These are phyloP conservation scores for Pelusios castaneus DNA, from an alignment of 2,113 vertebrate genomes.

Conservation along the genomic window DNA sequence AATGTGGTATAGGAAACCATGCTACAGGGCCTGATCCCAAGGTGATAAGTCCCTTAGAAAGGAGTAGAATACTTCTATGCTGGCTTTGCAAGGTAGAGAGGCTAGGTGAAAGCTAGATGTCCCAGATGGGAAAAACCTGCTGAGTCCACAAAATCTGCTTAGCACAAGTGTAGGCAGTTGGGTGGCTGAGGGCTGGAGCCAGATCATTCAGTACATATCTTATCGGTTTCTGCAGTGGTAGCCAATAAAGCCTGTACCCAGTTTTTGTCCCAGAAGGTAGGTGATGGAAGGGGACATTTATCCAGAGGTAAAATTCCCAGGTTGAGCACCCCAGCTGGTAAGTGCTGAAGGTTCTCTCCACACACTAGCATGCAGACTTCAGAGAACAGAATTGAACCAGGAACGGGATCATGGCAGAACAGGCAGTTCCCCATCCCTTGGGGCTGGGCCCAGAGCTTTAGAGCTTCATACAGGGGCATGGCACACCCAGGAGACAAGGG, in stretches of 20 bases:
- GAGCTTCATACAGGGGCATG: fast-evolving
- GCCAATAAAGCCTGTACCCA: not conserved
- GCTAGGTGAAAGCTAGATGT: too few species aligned
- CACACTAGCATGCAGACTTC: not conserved
- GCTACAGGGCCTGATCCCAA: too few species aligned
- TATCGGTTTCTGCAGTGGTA: not conserved
- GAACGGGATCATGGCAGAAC: fast-evolving
- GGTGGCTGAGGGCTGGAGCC: not conserved
- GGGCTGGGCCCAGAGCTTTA: fast-evolving
- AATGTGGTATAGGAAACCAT: not conserved
- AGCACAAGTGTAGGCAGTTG: not conserved
- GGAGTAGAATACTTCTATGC: not conserved
- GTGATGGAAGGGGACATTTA: not conserved
- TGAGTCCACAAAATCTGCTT: not conserved
- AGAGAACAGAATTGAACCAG: not conserved
- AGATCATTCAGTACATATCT: not conserved
- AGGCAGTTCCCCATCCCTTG: fast-evolving
- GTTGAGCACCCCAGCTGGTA: not conserved
- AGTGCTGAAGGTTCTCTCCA: not conserved
- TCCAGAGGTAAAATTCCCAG: not conserved
- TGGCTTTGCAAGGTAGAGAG: not conserved
- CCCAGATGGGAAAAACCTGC: not conserved
- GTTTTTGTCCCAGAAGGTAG: not conserved
- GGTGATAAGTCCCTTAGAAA: not conserved
- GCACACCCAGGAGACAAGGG: not conserved